Percentiles rank a stretch among this genome's conserved stretches.
These are phyloP conservation scores for Chrysina gloriosa DNA, from an alignment of 2,888 invertebrate species.

Conservation along the genomic window DNA sequence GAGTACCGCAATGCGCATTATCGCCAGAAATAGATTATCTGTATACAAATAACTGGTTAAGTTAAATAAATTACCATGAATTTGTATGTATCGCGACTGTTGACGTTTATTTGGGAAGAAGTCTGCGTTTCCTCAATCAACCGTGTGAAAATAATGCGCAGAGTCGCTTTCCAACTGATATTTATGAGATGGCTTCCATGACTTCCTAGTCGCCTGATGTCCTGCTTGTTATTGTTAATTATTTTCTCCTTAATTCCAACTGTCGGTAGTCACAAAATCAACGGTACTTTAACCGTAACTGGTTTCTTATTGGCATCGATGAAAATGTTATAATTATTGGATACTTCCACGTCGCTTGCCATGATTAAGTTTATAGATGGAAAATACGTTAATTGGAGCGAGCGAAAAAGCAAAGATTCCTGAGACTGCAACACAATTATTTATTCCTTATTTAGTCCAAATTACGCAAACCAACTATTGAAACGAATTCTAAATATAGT, in stretches of 20 bases:
- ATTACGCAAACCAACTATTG: no score
- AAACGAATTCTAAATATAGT: no score
- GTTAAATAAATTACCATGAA: constrained; percentile 27
- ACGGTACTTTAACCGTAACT: constrained; percentile 14
- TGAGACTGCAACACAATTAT: not conserved
- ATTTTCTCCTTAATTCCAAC: constrained; percentile 14
- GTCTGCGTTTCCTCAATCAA: constrained; percentile 27
- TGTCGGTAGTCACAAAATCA: constrained; percentile 16
- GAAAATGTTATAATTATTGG: not conserved
- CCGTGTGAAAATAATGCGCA: constrained; percentile 20
- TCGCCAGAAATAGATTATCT: constrained; percentile 34
- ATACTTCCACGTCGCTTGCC: not conserved
- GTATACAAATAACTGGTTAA: constrained; percentile 16
- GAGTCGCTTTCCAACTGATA: constrained; percentile 1
- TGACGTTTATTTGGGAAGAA: constrained; percentile 30
- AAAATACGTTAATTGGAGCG: not conserved
- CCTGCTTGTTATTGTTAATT: constrained; percentile 18
- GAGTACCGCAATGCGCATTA: constrained; percentile 40
- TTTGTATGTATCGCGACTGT: constrained; percentile 8
- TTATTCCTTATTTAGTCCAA: no score
- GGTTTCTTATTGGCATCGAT: constrained; percentile 15
- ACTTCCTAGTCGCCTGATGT: constrained; percentile 27
- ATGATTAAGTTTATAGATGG: not conserved
- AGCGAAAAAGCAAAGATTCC: no score
- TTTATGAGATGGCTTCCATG: constrained; percentile 18